These are phyloP conservation scores for Thera britannica DNA, from an alignment of 2,888 invertebrate species.

Conservation along the genomic window DNA sequence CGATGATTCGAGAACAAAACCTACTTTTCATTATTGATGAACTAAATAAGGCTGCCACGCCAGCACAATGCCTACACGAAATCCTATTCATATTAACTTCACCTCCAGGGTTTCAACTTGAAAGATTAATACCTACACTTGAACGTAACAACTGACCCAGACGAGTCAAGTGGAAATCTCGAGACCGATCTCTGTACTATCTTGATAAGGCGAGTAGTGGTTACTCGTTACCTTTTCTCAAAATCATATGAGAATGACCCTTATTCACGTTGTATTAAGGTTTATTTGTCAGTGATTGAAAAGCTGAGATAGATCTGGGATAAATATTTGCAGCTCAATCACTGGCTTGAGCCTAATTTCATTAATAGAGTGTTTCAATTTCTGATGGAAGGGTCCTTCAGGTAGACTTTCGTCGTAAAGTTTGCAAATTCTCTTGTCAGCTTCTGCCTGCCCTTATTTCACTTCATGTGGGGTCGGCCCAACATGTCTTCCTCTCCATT, in stretches of 20 bases:
- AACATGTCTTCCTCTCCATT: too few relatives aligned
- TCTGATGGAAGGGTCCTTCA: constrained; percentile 26
- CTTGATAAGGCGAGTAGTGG: constrained; percentile 47
- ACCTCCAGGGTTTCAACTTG: constrained; percentile 12
- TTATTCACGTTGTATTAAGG: constrained; percentile 23
- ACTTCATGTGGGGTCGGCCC: too few relatives aligned
- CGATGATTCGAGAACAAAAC: too few relatives aligned
- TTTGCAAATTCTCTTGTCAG: too few relatives aligned
- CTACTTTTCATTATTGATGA: too few relatives aligned
- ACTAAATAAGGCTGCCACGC: too few relatives aligned
- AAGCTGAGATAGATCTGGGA: constrained; percentile 5
- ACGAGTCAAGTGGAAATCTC: constrained; percentile 49
- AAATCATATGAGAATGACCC: constrained; percentile 38
- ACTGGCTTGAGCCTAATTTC: constrained; percentile 39
- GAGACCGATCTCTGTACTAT: constrained; percentile 50
- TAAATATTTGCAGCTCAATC: constrained; percentile 32
- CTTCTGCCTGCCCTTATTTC: too few relatives aligned
- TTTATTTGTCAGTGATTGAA: constrained; percentile 5
- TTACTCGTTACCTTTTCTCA: constrained; percentile 29
- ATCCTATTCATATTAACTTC: constrained; percentile 6
- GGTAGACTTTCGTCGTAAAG: neutral
- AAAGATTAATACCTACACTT: constrained; percentile 29
- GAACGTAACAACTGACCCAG: constrained; percentile 42
- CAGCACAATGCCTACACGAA: neutral
- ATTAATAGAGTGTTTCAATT: constrained; percentile 42